Evolutionary conservation across 1,140 invertebrate species (phyloP).

Genomic region (Drosophila nebulosa): DNA sequence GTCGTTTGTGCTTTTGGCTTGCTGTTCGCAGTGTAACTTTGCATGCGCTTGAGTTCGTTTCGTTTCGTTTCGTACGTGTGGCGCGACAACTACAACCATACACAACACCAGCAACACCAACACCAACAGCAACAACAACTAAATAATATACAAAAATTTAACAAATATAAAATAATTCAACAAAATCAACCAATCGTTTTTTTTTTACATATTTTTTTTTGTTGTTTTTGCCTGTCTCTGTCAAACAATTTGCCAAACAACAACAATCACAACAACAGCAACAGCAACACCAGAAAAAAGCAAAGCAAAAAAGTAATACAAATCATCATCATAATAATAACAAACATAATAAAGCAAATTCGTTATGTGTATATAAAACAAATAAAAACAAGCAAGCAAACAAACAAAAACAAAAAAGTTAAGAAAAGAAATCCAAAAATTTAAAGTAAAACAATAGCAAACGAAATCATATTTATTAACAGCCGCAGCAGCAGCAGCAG

Average conservation of each 20-base stretch:
- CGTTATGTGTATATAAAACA: background rate
- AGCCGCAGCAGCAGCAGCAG: slow-evolving; percentile 10
- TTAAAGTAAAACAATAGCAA: slow-evolving; percentile 5
- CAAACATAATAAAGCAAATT: background rate
- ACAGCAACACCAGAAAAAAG: too few relatives aligned
- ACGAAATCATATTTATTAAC: background rate
- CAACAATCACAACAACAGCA: background rate
- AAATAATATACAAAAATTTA: slow-evolving; percentile 24
- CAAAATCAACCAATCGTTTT: background rate
- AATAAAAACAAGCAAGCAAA: slow-evolving; percentile 13
- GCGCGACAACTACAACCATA: slow-evolving; percentile 24
- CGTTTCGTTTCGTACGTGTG: slow-evolving; percentile 22
- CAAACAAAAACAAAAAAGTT: background rate
- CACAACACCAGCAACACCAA: slow-evolving; percentile 12
- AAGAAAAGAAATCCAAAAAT: slow-evolving; percentile 16
- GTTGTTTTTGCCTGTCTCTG: background rate
- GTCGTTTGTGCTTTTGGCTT: slow-evolving; percentile 3
- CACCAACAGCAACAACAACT: slow-evolving; percentile 3
- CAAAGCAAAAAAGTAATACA: background rate
- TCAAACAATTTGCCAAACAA: background rate
- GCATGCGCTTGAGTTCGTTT: slow-evolving; percentile 66
- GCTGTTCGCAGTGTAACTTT: slow-evolving; percentile 47
- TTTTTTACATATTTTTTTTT: background rate
- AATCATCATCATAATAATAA: background rate
- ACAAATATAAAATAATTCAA: slow-evolving; percentile 14